These are phyloP conservation scores for Monomorium pharaonis DNA, from an alignment of 1,140 invertebrate species.

Conservation along the genomic window DNA sequence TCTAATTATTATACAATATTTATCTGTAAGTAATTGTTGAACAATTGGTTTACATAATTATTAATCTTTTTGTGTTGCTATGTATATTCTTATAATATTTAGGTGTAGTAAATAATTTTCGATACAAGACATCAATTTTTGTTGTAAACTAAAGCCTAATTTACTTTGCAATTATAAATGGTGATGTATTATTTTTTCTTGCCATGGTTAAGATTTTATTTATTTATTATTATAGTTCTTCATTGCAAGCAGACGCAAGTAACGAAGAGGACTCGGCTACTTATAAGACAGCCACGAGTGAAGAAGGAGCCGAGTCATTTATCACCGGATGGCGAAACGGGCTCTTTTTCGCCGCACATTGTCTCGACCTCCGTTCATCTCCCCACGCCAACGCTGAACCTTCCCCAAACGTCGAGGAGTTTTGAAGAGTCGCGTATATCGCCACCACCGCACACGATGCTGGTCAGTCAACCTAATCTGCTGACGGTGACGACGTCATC, in stretches of 20 bases:
- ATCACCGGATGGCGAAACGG: conserved; percentile 84
- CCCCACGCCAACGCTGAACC: conserved; percentile 84
- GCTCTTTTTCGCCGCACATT: conserved; percentile 77
- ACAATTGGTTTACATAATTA: neutral
- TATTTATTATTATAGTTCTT: conserved; percentile 61
- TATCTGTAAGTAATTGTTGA: neutral
- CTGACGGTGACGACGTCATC: conserved; percentile 79
- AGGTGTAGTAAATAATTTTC: neutral
- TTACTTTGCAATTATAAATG: neutral
- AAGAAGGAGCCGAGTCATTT: conserved; percentile 87
- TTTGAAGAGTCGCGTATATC: conserved; percentile 79
- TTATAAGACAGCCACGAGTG: conserved; percentile 89
- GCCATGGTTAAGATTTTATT: neutral
- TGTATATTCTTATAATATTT: neutral
- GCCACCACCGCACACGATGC: conserved; percentile 56
- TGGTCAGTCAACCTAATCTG: conserved; percentile 64
- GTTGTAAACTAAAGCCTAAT: neutral
- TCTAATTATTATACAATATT: neutral
- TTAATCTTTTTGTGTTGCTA: neutral
- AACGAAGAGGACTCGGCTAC: conserved; percentile 73
- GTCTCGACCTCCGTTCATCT: conserved; percentile 78
- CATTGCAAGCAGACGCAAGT: conserved; percentile 48
- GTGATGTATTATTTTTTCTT: neutral
- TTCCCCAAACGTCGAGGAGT: conserved; percentile 87
- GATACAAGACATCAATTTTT: neutral